phyloP scores from a whole-genome alignment of 2,888 invertebrate genomes.

The Camptogramma bilineatum region DNA sequence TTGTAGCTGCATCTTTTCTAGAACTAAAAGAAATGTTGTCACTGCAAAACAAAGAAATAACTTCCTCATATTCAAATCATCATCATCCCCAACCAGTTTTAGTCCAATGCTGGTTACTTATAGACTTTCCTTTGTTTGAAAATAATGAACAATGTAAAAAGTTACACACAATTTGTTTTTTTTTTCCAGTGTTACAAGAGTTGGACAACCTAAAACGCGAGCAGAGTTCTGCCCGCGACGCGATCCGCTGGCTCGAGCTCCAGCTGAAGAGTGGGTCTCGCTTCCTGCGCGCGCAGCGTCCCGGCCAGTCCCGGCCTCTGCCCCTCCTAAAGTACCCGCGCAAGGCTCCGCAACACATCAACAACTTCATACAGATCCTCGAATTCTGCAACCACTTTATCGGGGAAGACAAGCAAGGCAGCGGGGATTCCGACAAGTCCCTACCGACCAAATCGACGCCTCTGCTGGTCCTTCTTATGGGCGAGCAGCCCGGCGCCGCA shows the following conservation, averaged over 20 bases:
- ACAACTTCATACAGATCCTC: slow-evolving; percentile 92
- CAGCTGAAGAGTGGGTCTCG: slow-evolving; percentile 95
- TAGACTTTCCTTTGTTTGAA: background rate
- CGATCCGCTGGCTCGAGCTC: slow-evolving; percentile 96
- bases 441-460: slow-evolving; percentile 71
- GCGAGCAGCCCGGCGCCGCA: slow-evolving; percentile 73
- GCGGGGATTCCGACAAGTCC: slow-evolving; percentile 68
- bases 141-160: no score
- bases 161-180: no score
- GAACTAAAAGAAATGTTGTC: no score
- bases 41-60: background rate
- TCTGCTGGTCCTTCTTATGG: slow-evolving; percentile 92
- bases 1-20: background rate
- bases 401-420: slow-evolving; percentile 70
- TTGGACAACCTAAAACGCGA: slow-evolving; percentile 95
- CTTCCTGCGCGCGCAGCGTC: slow-evolving; percentile 94
- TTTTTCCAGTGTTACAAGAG: slow-evolving; percentile 91
- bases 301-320: slow-evolving; percentile 91
- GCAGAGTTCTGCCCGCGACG: slow-evolving; percentile 93
- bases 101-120: no score
- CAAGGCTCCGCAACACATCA: slow-evolving; percentile 79
- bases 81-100: no score
- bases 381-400: slow-evolving; percentile 93
- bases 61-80: no score
- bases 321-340: slow-evolving; percentile 82